Evolutionary conservation across 2,888 invertebrate genomes (phyloP).

Genomic region (Caenorhabditis sulstoni): DNA sequence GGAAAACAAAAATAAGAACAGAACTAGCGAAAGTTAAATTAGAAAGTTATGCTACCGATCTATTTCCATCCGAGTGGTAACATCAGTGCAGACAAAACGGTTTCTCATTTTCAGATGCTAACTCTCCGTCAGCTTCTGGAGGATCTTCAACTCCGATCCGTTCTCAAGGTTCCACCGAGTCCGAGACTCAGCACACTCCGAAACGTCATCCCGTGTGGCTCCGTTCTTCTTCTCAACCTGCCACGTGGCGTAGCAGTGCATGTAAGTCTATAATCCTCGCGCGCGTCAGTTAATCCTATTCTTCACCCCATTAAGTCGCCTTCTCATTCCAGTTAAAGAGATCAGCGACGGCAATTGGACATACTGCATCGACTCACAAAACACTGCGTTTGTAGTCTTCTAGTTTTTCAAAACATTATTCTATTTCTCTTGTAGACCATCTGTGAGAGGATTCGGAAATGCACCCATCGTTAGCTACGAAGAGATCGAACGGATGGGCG

Average conservation of each 20-base stretch:
- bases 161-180: slow-evolving; percentile 23
- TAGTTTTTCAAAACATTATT: neutral
- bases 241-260: slow-evolving; percentile 39
- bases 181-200: slow-evolving; percentile 2
- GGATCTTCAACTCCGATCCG: slow-evolving; percentile 1
- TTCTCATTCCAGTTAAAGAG: slow-evolving; percentile 53
- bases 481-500: slow-evolving; percentile 57
- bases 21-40: too few species aligned
- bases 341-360: slow-evolving; percentile 60
- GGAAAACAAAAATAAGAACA: too few species aligned
- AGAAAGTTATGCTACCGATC: too few species aligned
- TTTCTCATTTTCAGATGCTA: slow-evolving; percentile 40
- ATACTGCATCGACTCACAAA: slow-evolving; percentile 47
- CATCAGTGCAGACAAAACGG: neutral
- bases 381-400: slow-evolving; percentile 14
- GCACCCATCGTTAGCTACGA: slow-evolving; percentile 66
- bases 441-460: slow-evolving; percentile 66
- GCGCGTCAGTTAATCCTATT: slow-evolving; percentile 40
- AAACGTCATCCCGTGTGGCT: slow-evolving; percentile 24
- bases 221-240: slow-evolving; percentile 57
- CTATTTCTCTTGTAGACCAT: slow-evolving; percentile 33
- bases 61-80: too few species aligned
- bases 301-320: slow-evolving; percentile 36
- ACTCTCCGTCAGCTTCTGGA: slow-evolving; percentile 25
- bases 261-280: slow-evolving; percentile 50